A percentile compares a stretch with the other conserved stretches of the same genome.
Evolutionary conservation across 2,113 vertebrate genomes (phyloP).

Genomic region (Nothobranchius furzeri): DNA sequence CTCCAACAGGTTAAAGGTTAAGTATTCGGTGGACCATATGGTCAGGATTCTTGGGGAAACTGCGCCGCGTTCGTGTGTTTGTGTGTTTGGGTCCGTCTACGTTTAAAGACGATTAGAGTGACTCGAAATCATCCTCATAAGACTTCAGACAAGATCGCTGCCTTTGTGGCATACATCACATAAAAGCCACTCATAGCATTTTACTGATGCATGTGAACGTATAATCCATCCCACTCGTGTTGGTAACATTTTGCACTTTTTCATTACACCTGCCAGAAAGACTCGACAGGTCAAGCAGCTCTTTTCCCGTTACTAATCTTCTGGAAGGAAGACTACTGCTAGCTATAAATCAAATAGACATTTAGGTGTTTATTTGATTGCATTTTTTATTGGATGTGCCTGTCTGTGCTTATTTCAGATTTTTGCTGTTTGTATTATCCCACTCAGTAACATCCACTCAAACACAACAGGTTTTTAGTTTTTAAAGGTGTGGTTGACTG

Average conservation of each 20-base stretch:
- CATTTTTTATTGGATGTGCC: background rate
- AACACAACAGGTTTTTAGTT: no score
- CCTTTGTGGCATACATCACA: conserved; percentile 28
- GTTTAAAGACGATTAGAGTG: conserved; percentile 55
- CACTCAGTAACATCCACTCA: no score
- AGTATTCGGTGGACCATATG: conserved; percentile 58
- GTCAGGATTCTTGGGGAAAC: conserved; percentile 51
- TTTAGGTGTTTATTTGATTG: background rate
- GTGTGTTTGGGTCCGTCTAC: conserved; percentile 22
- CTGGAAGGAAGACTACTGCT: background rate
- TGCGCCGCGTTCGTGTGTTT: conserved; percentile 22
- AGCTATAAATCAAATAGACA: background rate
- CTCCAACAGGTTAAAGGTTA: conserved; percentile 56
- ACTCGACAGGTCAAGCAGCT: background rate
- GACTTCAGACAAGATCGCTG: conserved; percentile 24
- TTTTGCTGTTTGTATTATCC: no score
- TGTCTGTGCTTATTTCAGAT: no score
- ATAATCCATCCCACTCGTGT: conserved; percentile 24
- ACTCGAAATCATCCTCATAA: conserved; percentile 37
- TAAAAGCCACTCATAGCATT: conserved; percentile 16
- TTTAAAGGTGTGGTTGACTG: no score
- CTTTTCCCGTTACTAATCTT: background rate
- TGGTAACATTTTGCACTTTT: conserved; percentile 4
- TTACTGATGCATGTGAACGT: conserved; percentile 30
- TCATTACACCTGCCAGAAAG: conserved; percentile 24